Evolutionary conservation across 2,888 invertebrate genomes (phyloP).

Genomic region (Drosophila macrospina): DNA sequence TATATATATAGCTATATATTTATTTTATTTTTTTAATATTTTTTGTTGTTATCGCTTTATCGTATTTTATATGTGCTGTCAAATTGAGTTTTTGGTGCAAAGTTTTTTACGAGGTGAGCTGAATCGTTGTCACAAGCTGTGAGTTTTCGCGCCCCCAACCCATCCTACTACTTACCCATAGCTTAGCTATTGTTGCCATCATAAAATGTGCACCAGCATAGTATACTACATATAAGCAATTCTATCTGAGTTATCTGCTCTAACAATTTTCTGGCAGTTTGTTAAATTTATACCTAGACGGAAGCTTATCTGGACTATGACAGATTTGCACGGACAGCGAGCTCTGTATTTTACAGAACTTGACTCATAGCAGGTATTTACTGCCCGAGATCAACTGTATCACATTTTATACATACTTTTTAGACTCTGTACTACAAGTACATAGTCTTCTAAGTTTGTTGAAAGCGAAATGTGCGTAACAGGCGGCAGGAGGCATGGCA

Average conservation of each 20-base stretch:
- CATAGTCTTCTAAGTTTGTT: too few relatives aligned
- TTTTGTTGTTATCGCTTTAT: background rate
- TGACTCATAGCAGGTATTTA: background rate
- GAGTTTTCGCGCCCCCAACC: background rate
- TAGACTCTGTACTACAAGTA: too few relatives aligned
- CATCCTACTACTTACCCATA: background rate
- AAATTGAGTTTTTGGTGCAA: slow-evolving; percentile 2
- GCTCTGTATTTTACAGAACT: background rate
- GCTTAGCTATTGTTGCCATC: background rate
- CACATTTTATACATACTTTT: too few relatives aligned
- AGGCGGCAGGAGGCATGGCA: too few relatives aligned
- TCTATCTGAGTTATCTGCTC: background rate
- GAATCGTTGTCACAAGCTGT: background rate
- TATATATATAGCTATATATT: background rate
- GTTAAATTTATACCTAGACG: background rate
- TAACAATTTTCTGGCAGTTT: background rate
- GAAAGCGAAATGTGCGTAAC: too few relatives aligned
- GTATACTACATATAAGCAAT: background rate
- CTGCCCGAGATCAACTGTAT: background rate
- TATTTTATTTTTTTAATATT: background rate
- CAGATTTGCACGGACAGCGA: background rate
- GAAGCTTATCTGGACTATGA: slow-evolving; percentile 4
- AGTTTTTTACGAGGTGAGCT: background rate
- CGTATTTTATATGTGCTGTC: background rate
- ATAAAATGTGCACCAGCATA: background rate